Evolutionary conservation across 1,140 invertebrate species (phyloP), one percentile per base, ranked within the genome.

Genomic region (Ruditapes philippinarum): DNA sequence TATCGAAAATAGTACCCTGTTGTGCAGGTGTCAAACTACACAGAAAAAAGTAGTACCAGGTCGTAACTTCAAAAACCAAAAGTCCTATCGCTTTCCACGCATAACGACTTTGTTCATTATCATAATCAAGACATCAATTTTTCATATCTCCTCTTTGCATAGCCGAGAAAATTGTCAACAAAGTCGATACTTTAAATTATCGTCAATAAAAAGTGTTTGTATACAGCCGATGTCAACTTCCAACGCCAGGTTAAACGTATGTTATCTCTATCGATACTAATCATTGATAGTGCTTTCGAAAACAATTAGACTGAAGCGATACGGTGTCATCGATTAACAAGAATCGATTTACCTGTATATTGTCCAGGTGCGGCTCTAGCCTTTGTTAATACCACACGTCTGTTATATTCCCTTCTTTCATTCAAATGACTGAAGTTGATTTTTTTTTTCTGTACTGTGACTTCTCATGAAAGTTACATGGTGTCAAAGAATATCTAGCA

Each of bases 51-150:
- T 38, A 45, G n/a, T 42, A 36, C 54, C 79, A 54, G 79, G 79
- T 54, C 36, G 36, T n/a, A n/a, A 62, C 51, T 42, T 65, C 57
- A 40, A 42, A 42, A 65, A 81, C 79, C 79, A 45, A 62, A 62
- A 49, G 54, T 62, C 54, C 22, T 19, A 22, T 17, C 79, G 36
- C 31, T 33, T 42, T 14, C 40, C n/a, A 22, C 36, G 45, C 45
- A 65, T 40, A 62, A 65, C 42, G 36, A 28, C 49, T 49, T 22
- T 45, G 68, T 49, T 84, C 42, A 45, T 51, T 84, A 84, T 74
- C 2, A 65, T 84, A 84, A 83, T 74, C 42, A 81, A 31, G 28
- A 36, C 57, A 81, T 81, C 51, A 81, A 81, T 81, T 36, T 81
- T 62, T 60, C 28, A 62, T 81, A 31, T 54, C 57, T 22, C 80